Evolutionary conservation across 1,140 invertebrate genomes (phyloP), one percentile per base, ranked within the genome.

Genomic region (Drosophila sechellia): DNA sequence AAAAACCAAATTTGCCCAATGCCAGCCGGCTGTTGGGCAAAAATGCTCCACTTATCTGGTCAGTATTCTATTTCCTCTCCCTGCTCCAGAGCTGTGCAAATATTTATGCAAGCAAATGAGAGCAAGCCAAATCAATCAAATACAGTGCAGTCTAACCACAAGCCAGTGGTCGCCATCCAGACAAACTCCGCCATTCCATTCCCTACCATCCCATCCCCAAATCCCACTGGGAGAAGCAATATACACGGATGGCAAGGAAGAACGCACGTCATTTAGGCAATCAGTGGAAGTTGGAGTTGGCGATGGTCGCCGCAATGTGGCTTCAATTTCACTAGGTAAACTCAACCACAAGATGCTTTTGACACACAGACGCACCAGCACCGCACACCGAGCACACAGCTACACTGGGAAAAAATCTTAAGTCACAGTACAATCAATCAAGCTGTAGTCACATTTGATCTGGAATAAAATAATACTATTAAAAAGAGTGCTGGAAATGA

Each of bases 81-180:
- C 15, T 11, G 17, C 42, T 27, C 46, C 37, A 65, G 35, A 48
- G 70, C 58, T 83, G 39, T 37, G 64, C 57, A 78, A 83, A 83
- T 83, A 83, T 83, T 83, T 83, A 68, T 74, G 56, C 65, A 79
- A 71, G 75, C 79, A 83, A 83, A 81, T 81, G 79, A 81, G 79
- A 81, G 73, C 75, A 68, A 77, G 74, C 79, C 79, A 68, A 81
- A 77, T 81, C 79, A 81, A 81, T 77, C 74, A 81, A 81, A 81
- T 66, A 64, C 74, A 81, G 53, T 77, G 61, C 73, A 72, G 66
- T 77, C 61, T 52, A 68, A 77, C 79, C 79, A 74, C 79, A 81
- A 81, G 79, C 73, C 73, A 64, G 79, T 49, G 68, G 60, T 81
- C 53, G 73, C 57, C 50, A 54, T 59, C 37, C 65, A 63, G 74